Evolutionary conservation across 2,797 vertebrate species (phyloP), one percentile per base, ranked within the genome.

Genomic region (Thunnus albacares): DNA sequence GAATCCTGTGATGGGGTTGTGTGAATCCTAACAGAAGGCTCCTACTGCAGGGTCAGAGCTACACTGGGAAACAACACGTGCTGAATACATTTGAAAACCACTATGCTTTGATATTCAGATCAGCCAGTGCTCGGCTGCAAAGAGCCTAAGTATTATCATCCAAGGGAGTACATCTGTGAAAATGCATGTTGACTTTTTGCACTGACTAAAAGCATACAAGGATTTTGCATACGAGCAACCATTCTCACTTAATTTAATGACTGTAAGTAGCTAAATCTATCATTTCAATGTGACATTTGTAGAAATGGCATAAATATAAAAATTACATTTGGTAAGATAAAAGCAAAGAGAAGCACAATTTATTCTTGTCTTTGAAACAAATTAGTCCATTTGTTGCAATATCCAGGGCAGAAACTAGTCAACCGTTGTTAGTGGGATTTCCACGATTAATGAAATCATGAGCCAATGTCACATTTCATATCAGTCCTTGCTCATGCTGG

Each of bases 21-120:
- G 73, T 62, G 88, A 89, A 92, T 90, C 87, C 74, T 88, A 80
- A 89, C 88, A 92, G 90, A 89, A 88, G 86, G 86, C 86, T 85
- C 52, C 73, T 38, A 75, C 69, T 85, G 82, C 82, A 85, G 90
- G 91, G 91, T 94, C 90, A 92, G 79, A 85, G 86, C 88, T 86
- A 51, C 86, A 80, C 77, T 61, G 78, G 57, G 86, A 89, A 87
- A 89, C 85, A 85, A 90, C 93, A 91, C 70, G 6, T 80, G 76
- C 87, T 86, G 92, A 92, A 92, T 92, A 87, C 78, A 91, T 94
- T 89, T 87, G 68, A 89, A 92, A 91, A 91, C 76, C 49, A 53
- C 69, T 45, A 1, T 4, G 74, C 88, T 93, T 94, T 94, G 92
- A 94, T 94, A 94, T 95, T 92, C 87, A 91, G 84, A 92, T 93